Base-by-base conservation (phyloP, 2,113 vertebrate genomes). In the Enhydra lutris region DNA sequence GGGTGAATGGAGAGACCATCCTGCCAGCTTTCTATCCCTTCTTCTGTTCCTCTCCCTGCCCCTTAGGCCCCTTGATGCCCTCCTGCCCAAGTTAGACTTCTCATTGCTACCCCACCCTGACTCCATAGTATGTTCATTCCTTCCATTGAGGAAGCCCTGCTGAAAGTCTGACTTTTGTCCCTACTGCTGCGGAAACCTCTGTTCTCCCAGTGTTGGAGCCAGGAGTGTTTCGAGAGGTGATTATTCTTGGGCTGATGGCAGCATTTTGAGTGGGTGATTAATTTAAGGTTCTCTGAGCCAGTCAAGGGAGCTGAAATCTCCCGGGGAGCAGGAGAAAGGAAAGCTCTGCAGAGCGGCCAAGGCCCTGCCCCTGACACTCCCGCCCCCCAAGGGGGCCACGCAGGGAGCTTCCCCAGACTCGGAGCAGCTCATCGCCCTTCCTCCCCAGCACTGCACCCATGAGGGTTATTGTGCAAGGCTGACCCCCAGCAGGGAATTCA, bases 231-330 rank as follows among this genome's bases (percentile, higher is more conserved):
- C 34, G 65, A 42, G 95, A 95, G 78, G 69, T 87, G 76, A 90
- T 98, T 95, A 90, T 94, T 96, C 97, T 89, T 92, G 85, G 96
- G 80, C 94, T 80, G 80, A 71, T 95, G 96, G 95, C 81, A 96
- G 97, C 91, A 82, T 81, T 97, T 96, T 94, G 96, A 97, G 90
- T 85, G 89, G 87, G 76, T 97, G 94, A 97, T 98, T 94, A 97
- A 97, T 97, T 88, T 97, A 92, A 95, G 96, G 71, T 61, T 96
- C 94, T 95, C 86, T 24, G 95, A 95, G 92, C 82, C 79, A 87
- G 93, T 97, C 47, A 39, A 67, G 92, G 89, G 63, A 80, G 52
- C 89, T 91, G 89, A 65, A 89, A 57, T 73, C 36, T 39, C 84
- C 83, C 10, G 20, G 76, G 50, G 86, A 91, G 23, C 52, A 63